Percentiles rank a stretch among this genome's conserved stretches.
These are phyloP conservation scores for Drosophila yooni DNA, from an alignment of 2,888 invertebrate species.

Conservation along the genomic window DNA sequence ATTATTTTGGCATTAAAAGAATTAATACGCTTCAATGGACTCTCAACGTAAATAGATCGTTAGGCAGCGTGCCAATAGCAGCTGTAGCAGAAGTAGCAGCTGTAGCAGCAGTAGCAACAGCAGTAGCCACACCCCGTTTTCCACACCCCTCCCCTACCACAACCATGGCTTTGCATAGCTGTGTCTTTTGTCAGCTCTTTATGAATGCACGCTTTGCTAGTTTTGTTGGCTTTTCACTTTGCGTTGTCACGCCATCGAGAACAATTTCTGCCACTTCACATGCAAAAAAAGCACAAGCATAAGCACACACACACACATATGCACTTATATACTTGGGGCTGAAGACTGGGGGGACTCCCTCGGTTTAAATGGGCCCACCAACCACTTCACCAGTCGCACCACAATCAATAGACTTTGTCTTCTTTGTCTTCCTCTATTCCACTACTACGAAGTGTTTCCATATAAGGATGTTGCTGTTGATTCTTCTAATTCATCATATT, in stretches of 20 bases:
- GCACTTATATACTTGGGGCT: slow-evolving; percentile 4
- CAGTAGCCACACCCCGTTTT: background rate
- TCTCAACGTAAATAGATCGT: slow-evolving; percentile 79
- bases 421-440: background rate
- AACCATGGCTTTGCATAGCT: background rate
- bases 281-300: slow-evolving; percentile 46
- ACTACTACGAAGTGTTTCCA: background rate
- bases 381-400: slow-evolving; percentile 37
- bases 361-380: slow-evolving; percentile 24
- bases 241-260: slow-evolving; percentile 76
- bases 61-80: slow-evolving; percentile 66
- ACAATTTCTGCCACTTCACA: slow-evolving; percentile 65
- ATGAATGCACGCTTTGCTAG: slow-evolving; percentile 55
- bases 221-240: slow-evolving; percentile 65
- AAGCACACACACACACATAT: slow-evolving; percentile 4
- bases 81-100: slow-evolving; percentile 8
- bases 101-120: background rate
- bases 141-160: background rate
- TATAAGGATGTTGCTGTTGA: background rate
- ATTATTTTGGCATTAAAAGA: slow-evolving; percentile 81
- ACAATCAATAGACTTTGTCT: slow-evolving; percentile 18
- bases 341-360: slow-evolving; percentile 16
- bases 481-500: background rate
- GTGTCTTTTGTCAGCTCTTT: slow-evolving; percentile 43
- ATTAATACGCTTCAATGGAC: slow-evolving; percentile 80